Conservation (phyloP, 2,797 vertebrate species). For the Babyrousa celebensis region DNA sequence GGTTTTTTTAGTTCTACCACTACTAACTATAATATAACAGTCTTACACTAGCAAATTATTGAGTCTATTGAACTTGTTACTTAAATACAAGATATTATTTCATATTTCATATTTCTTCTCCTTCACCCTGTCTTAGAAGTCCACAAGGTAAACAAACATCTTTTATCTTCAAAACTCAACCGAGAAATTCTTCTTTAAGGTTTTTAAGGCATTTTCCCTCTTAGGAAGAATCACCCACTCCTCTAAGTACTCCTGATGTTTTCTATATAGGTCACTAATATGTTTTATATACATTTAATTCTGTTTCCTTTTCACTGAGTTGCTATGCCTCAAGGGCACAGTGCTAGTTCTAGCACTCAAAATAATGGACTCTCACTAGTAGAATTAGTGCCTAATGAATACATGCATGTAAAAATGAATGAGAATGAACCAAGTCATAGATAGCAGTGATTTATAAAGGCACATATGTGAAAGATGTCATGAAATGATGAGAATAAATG, state of each 20-base stretch:
- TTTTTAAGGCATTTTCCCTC: not conserved
- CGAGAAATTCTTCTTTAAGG: not conserved
- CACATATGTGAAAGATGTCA: not conserved
- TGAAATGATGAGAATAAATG: not conserved
- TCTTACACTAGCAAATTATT: not conserved
- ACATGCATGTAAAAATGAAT: not conserved
- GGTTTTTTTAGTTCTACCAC: not conserved
- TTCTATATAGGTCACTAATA: conserved; percentile 4
- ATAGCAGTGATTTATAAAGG: conserved; percentile 32
- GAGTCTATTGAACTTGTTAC: not conserved
- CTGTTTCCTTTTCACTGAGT: conserved; percentile 53
- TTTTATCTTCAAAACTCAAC: conserved; percentile 8
- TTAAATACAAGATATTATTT: not conserved
- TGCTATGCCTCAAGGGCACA: conserved; percentile 1
- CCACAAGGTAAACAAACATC: not conserved
- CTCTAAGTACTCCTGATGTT: not conserved
- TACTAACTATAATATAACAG: conserved; percentile 14
- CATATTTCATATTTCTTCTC: conserved; percentile 11
- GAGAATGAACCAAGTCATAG: not conserved
- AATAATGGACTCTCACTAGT: not conserved
- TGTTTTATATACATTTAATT: conserved; percentile 46
- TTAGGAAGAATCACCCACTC: not conserved
- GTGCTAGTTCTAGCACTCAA: not conserved
- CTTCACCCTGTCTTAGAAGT: not conserved
- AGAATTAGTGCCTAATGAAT: not conserved